Base-by-base conservation (phyloP, 2,888 invertebrate species). In the Dryobotodes eremita region DNA sequence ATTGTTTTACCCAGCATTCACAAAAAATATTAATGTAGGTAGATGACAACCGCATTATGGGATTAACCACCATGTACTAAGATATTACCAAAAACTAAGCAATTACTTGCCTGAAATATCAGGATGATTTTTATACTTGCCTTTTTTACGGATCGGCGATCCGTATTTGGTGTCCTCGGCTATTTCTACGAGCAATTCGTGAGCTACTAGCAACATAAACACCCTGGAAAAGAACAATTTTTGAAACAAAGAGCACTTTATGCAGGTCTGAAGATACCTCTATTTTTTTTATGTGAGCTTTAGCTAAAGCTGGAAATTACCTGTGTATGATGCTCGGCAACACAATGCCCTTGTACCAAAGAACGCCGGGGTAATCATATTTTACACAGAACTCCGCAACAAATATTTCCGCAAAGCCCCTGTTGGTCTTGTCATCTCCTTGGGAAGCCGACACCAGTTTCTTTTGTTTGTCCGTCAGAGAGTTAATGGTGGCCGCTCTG, bases 311-410 rank as follows among this genome's bases (percentile, higher is more conserved):
- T 42, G 46, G 1, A 11, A 42, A 10, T 71, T 98, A 95, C 92
- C 99, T 97, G 91, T 99, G 98, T 53, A 99, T 91, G 78, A 99
- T 97, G 36, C 98, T 98, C 0, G 99, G 99, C 77, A 99, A 92
- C 75, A 98, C 97, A 2, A 98, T 97, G 0, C 98, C 98, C 94
- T 99, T 99, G 42, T 98, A 97, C 98, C 99, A 99, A 80, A 99
- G 96, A 20, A 98, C 96, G 31, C 98, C 97, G 0, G 98, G 98
- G 91, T 97, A 98, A 0, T 97, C 96, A 84, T 98, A 98, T 90
- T 97, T 97, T 48, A 98, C 97, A 91, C 99, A 98, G 84, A 99
- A 97, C 94, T 99, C 99, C 0, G 99, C 99, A 20, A 99, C 97
- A 66, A 99, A 97, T 78, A 98, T 97, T 87, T 98, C 98, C 0